phyloP scores from a whole-genome alignment of 2,797 vertebrate genomes.

The Ara ararauna region DNA sequence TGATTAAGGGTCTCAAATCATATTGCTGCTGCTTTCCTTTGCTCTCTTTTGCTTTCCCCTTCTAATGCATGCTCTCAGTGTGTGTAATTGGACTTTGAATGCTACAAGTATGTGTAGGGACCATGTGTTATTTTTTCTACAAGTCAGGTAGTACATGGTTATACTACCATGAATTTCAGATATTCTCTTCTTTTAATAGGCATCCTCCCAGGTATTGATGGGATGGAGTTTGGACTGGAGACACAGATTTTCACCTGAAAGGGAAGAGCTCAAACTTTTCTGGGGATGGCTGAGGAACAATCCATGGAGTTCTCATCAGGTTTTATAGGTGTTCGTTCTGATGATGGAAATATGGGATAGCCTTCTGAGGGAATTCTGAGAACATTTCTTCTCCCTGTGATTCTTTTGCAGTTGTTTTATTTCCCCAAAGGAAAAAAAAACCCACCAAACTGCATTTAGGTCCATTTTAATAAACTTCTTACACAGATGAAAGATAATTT shows the following conservation, averaged over 20 bases:
- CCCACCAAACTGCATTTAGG: neutral
- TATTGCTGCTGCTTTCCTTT: neutral
- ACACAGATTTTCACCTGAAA: neutral
- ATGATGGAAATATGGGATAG: neutral
- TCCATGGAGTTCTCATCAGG: rapidly evolving
- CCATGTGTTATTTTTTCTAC: neutral
- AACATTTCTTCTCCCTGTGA: neutral
- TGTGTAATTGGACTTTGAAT: neutral
- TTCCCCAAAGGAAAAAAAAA: rapidly evolving
- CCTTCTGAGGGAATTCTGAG: neutral
- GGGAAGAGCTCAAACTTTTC: neutral
- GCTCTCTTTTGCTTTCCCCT: neutral
- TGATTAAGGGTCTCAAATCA: neutral
- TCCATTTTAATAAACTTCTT: neutral
- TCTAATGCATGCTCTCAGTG: neutral
- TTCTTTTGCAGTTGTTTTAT: neutral
- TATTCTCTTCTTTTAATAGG: neutral
- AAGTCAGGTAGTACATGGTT: neutral
- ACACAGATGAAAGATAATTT: neutral
- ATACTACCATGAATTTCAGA: neutral
- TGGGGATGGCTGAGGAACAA: neutral
- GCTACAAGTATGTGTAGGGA: neutral
- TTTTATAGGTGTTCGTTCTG: neutral
- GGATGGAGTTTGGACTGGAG: neutral
- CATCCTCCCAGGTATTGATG: neutral